phyloP scores from a whole-genome alignment of 1,140 invertebrate species.

The Zaprionus kolodkinae region DNA sequence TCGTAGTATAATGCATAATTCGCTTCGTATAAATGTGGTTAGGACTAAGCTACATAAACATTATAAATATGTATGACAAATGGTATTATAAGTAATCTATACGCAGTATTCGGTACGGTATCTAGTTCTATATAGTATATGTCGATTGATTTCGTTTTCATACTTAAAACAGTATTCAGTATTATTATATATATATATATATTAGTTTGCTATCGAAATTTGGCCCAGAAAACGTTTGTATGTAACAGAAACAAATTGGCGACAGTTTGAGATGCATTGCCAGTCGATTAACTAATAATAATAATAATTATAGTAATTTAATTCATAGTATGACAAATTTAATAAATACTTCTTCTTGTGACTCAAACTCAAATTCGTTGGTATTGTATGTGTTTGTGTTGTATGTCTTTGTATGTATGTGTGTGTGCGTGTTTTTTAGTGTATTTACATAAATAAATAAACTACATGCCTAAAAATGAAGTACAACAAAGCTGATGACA shows the following conservation, averaged over 20 bases:
- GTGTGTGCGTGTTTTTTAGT: constrained; percentile 55
- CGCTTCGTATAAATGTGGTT: constrained; percentile 61
- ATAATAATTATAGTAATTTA: neutral
- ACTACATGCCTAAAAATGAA: constrained; percentile 68
- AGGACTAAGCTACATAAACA: constrained; percentile 77
- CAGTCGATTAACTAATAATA: constrained; percentile 42
- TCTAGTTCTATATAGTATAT: constrained; percentile 11
- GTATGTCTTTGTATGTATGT: constrained; percentile 45
- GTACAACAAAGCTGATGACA: constrained; percentile 61
- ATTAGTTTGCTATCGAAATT: constrained; percentile 50
- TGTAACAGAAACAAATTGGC: constrained; percentile 74
- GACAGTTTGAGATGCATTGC: constrained; percentile 51
- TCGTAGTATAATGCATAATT: constrained; percentile 38
- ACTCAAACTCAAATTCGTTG: constrained; percentile 62
- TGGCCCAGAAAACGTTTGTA: constrained; percentile 49
- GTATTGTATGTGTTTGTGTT: constrained; percentile 43
- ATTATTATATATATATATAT: no score
- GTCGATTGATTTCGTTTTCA: constrained; percentile 39
- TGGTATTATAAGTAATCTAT: constrained; percentile 10
- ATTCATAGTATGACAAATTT: constrained; percentile 45
- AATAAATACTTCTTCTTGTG: constrained; percentile 56
- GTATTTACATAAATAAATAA: constrained; percentile 81
- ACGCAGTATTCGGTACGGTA: constrained; percentile 5
- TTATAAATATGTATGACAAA: constrained; percentile 54
- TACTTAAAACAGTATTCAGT: constrained; percentile 79